A percentile compares a stretch with the other conserved stretches of the same genome.
phyloP scores from a whole-genome alignment of 2,113 vertebrate species.

The Pungitius pungitius region DNA sequence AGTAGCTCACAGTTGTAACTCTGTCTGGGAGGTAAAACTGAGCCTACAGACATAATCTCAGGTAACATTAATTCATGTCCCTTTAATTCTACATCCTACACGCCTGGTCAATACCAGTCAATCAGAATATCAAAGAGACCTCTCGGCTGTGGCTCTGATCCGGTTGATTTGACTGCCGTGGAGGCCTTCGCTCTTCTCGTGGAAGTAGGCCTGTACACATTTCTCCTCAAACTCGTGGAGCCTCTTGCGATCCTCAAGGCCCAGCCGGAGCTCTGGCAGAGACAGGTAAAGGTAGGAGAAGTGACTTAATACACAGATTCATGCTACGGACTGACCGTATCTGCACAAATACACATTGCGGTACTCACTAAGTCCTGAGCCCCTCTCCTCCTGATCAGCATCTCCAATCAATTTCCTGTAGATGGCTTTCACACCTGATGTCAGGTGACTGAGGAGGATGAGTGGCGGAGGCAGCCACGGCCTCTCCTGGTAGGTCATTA shows the following conservation, averaged over 20 bases:
- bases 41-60: not conserved
- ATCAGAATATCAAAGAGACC: slow-evolving; percentile 71
- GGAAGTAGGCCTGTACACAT: slow-evolving; percentile 89
- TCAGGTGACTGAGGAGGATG: slow-evolving; percentile 87
- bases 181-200: slow-evolving; percentile 83
- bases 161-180: slow-evolving; percentile 82
- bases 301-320: not conserved
- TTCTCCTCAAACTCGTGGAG: slow-evolving; percentile 95
- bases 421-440: slow-evolving; percentile 79
- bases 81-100: slow-evolving; percentile 1
- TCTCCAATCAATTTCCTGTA: slow-evolving; percentile 74
- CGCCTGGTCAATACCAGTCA: not conserved
- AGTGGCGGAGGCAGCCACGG: slow-evolving; percentile 94
- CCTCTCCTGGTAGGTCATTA: slow-evolving; percentile 94
- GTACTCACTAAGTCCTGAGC: slow-evolving; percentile 90
- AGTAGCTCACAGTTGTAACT: not conserved
- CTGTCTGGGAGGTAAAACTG: not conserved
- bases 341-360: not conserved
- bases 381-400: slow-evolving; percentile 83
- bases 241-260: slow-evolving; percentile 89
- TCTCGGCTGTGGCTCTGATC: slow-evolving; percentile 87
- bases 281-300: not conserved
- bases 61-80: not conserved
- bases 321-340: not conserved
- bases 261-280: slow-evolving; percentile 88